These are phyloP conservation scores for Protodeltote pygarga DNA, from an alignment of 2,888 invertebrate genomes.

Conservation along the genomic window DNA sequence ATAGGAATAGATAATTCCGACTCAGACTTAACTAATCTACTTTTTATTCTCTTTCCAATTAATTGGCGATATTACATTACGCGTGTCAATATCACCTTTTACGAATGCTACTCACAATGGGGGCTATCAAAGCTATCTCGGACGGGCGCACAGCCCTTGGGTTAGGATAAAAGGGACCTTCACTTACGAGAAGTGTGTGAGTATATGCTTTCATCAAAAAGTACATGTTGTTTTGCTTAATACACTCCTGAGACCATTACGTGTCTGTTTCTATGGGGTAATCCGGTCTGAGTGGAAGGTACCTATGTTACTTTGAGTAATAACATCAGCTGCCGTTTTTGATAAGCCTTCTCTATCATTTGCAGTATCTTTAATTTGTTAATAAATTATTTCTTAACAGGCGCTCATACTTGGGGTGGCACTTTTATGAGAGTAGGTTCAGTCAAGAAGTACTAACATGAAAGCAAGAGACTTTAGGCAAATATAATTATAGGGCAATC, in stretches of 20 bases:
- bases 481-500: too few species aligned
- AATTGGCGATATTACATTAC: not conserved
- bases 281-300: conserved; percentile 6
- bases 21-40: too few species aligned
- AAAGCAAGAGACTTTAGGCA: too few species aligned
- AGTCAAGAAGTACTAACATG: too few species aligned
- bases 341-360: conserved; percentile 3
- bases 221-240: conserved; percentile 52
- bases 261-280: conserved; percentile 18
- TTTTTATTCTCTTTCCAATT: not conserved
- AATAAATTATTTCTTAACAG: too few species aligned
- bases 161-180: conserved; percentile 58
- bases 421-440: too few species aligned
- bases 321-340: not conserved
- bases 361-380: too few species aligned
- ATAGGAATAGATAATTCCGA: too few species aligned
- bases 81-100: not conserved
- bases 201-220: conserved; percentile 45
- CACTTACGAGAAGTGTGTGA: conserved; percentile 54
- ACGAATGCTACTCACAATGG: conserved; percentile 15
- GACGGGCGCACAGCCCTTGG: conserved; percentile 61
- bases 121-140: conserved; percentile 45
- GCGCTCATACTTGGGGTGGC: too few species aligned
- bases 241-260: conserved; percentile 23
- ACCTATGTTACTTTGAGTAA: conserved; percentile 1